Conservation (phyloP, 2,113 vertebrate genomes). For the Tychaedon coryphoeus region DNA sequence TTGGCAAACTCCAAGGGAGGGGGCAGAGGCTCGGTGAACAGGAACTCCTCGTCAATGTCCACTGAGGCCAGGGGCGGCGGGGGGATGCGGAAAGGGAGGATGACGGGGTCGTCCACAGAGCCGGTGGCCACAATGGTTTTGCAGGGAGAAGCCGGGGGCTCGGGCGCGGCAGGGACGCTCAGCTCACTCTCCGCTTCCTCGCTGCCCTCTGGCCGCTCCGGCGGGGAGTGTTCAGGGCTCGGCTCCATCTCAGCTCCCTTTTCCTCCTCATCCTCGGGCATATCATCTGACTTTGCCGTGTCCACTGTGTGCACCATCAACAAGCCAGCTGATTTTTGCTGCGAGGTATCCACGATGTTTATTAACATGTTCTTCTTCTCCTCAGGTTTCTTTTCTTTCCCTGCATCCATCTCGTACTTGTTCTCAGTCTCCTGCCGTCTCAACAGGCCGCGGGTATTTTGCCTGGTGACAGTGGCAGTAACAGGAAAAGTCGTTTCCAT, state of each 20-base stretch:
- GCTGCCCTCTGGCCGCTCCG: constrained; percentile 75
- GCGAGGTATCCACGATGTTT: constrained; percentile 81
- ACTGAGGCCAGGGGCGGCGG: constrained; percentile 90
- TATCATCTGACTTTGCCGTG: constrained; percentile 51
- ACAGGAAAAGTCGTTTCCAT: constrained; percentile 82
- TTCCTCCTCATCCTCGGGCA: constrained; percentile 69
- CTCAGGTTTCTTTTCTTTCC: constrained; percentile 78
- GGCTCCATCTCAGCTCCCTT: constrained; percentile 56
- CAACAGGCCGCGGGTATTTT: constrained; percentile 76
- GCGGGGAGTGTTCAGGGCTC: constrained; percentile 63
- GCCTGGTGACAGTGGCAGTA: constrained; percentile 74
- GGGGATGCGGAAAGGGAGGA: constrained; percentile 91
- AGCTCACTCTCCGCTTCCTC: constrained; percentile 71
- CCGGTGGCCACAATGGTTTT: constrained; percentile 83
- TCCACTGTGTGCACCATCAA: constrained; percentile 92
- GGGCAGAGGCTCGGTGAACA: constrained; percentile 92
- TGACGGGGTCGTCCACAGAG: constrained; percentile 88
- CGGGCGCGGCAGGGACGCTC: constrained; percentile 56
- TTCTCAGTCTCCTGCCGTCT: constrained; percentile 86
- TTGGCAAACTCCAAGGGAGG: constrained; percentile 97
- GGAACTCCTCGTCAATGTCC: constrained; percentile 94
- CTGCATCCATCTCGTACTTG: constrained; percentile 81
- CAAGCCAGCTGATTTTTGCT: constrained; percentile 86
- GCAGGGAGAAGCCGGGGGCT: constrained; percentile 66
- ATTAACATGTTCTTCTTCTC: constrained; percentile 86